Base-by-base conservation (phyloP, 2,888 invertebrate genomes). In the Pecten maximus region DNA sequence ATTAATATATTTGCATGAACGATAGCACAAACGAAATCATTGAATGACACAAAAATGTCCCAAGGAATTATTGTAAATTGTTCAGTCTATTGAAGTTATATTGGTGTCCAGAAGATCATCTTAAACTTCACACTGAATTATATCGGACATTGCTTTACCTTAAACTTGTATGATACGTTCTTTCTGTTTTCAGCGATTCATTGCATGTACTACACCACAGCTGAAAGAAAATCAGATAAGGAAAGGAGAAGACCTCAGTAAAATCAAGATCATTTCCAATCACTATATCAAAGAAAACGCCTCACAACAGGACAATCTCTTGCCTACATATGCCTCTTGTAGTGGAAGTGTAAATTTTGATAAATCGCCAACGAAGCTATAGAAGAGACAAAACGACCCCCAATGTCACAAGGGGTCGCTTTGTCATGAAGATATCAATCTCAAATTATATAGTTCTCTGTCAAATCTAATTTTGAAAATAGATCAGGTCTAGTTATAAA, bases 201-300 rank as follows among this genome's bases (percentile, higher is more conserved):
- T 89, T 74, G 90, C 91, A 39, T 91, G 94, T 19, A 94, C 91
- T 6, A 94, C 93, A 90, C 95, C 95, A 10, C 91, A 91, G 12
- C 92, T 95, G 74, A 93, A 92, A 50, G 92, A 93, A 48, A 94
- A 95, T 88, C 95, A 95, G 91, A 90, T 95, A 40, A 88, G 95
- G 28, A 91, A 93, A 50, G 93, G 94, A 4, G 95, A 95, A 87
- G 94, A 95, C 88, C 87, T 95, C 88, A 91, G 91, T 19, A 93
- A 92, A 50, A 92, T 95, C 6, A 92, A 93, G 28, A 88, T 95
- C 44, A 54, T 92, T 40, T 93, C 94, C 12, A 90, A 92, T 60
- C 86, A 86, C 10, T 89, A 88, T 50, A 60, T 87, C n/a, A 89
- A 88, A n/a, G 40, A 40, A 15, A 39, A 44, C 23, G 10, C 88